Conservation (phyloP, 2,113 vertebrate species). For the Lamprologus ornatipinnis region DNA sequence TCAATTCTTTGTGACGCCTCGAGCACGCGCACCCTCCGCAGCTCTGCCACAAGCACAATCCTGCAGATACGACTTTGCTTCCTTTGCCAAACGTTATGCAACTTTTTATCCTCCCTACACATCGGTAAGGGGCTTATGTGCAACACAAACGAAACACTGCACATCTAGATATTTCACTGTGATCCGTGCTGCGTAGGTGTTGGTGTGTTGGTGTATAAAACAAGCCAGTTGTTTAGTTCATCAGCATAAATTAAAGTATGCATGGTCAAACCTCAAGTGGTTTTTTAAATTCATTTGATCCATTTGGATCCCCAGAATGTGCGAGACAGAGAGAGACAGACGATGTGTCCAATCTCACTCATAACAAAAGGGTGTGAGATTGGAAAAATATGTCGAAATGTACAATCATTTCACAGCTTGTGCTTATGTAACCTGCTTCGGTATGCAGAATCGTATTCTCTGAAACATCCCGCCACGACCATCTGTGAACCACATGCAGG, state of each 20-base stretch:
- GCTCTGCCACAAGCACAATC: neutral
- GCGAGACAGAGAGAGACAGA: neutral
- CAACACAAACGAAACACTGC: neutral
- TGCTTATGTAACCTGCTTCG: neutral
- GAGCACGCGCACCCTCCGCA: neutral
- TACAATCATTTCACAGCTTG: neutral
- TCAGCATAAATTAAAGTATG: neutral
- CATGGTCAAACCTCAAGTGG: neutral
- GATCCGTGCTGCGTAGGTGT: neutral
- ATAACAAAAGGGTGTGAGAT: neutral
- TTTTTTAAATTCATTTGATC: neutral
- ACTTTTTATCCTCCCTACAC: neutral
- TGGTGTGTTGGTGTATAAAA: neutral
- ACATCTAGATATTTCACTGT: neutral
- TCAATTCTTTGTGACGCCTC: neutral
- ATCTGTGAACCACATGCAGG: neutral
- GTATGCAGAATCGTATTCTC: neutral
- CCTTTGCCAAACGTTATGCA: neutral
- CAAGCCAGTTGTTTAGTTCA: neutral
- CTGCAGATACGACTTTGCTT: neutral
- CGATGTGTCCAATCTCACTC: neutral
- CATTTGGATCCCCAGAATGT: neutral
- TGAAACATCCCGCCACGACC: neutral
- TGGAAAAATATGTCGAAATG: neutral
- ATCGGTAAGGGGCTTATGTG: neutral